Evolutionary conservation across 2,888 invertebrate genomes (phyloP).

Genomic region (Diadromus collaris): DNA sequence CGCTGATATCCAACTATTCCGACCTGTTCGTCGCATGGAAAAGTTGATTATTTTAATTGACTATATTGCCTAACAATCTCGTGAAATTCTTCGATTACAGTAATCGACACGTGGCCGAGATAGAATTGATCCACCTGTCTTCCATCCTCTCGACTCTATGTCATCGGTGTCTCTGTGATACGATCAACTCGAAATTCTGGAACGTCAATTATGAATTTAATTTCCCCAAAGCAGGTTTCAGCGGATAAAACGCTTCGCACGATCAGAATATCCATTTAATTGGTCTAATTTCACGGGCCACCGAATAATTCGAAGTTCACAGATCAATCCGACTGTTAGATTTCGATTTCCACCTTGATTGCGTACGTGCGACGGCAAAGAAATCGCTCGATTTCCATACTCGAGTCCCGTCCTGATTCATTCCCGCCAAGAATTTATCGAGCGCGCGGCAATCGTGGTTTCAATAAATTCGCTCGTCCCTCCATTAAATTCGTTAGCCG

Average conservation of each 20-base stretch:
- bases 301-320: conserved; percentile 11
- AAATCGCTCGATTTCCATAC: conserved; percentile 21
- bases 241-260: not conserved
- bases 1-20: conserved; percentile 5
- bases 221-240: not conserved
- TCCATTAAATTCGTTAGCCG: not conserved
- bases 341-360: conserved; percentile 23
- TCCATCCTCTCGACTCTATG: not conserved
- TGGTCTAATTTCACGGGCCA: conserved; percentile 21
- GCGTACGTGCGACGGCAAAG: conserved; percentile 30
- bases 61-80: not conserved
- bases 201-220: not conserved
- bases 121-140: not conserved
- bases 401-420: not conserved
- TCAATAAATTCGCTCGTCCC: not conserved
- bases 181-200: not conserved
- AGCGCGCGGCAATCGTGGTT: not conserved
- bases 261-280: conserved; percentile 34
- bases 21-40: conserved; percentile 6
- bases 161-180: not conserved
- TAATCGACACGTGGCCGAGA: not conserved
- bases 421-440: conserved; percentile 2
- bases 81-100: not conserved
- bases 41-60: conserved; percentile 9
- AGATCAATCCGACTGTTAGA: conserved; percentile 23